Base-by-base conservation (phyloP, 2,888 invertebrate genomes). In the Ennomos quercinarius region DNA sequence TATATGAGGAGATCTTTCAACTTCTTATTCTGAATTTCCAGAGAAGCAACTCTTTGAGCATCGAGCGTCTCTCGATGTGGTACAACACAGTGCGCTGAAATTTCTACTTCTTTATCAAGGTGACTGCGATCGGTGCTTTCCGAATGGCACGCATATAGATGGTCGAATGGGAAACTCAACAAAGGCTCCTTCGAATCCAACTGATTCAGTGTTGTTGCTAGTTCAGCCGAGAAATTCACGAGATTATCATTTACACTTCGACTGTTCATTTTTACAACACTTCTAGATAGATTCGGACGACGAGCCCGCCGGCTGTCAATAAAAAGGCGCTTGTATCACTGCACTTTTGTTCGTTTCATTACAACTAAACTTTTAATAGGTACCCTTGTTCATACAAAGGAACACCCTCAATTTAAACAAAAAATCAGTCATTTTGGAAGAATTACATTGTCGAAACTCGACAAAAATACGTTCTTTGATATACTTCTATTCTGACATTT, bases 1-100 rank as follows among this genome's bases (percentile, higher is more conserved):
- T 96, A 93, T 60, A 97, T 89, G 66, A 98, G 90, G 79, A 98
- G 94, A 68, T 96, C 96, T 87, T 97, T 97, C 51, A 96, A 91
- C 74, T 94, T 94, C 81, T 93, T 95, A 83, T 95, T 95, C 89
- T 96, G 95, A 76, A 61, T 74, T 57, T 86, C 86, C 57, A 83
- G 73, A 6, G 78, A 87, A 75, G 84, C 87, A 74, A 93, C 82
- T 72, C 80, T 87, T 70, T 88, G 81, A 27, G 79, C 73, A 5
- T 86, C 80, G 27, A 77, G 80, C 60, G 83, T 86, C 10, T 86
- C 82, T 48, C 84, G 85, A 8, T 57, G 58, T 46, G 73, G 66
- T 13, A 82, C 76, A 27, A 80, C 77, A 71, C 84, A 84, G 60
- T 84, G 86, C 5, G 86, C 81, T 10, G 86, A 72, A 49, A 90